Conservation (phyloP, 1,140 invertebrate species). For the Drosophila seguyi region DNA sequence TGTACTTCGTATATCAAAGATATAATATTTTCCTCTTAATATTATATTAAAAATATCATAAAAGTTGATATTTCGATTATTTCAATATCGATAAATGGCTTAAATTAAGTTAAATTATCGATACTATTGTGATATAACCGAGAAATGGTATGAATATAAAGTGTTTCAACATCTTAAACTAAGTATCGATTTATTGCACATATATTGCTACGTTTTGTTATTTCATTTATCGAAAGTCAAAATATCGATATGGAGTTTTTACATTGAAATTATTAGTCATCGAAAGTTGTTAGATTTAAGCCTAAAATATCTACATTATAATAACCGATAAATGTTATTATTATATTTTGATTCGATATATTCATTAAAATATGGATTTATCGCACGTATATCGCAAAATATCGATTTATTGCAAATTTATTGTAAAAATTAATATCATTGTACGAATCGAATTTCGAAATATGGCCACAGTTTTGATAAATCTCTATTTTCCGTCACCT, state of each 20-base stretch:
- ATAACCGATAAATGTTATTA: too few species aligned
- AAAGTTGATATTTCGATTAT: background rate
- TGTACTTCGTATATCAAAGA: background rate
- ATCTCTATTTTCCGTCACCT: background rate
- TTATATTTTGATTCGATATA: too few species aligned
- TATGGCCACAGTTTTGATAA: background rate
- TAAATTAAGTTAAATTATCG: too few species aligned
- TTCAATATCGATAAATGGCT: background rate
- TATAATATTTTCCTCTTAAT: background rate
- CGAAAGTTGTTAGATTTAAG: background rate
- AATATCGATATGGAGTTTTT: too few species aligned
- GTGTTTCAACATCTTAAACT: too few species aligned
- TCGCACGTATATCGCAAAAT: too few species aligned
- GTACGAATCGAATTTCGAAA: background rate
- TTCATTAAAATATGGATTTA: too few species aligned
- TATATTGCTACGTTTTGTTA: too few species aligned
- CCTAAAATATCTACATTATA: background rate
- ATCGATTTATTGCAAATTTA: background rate
- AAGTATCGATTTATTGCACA: too few species aligned
- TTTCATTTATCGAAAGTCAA: too few species aligned
- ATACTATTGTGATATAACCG: too few species aligned
- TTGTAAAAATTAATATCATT: background rate
- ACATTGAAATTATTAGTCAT: background rate
- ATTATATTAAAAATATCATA: background rate
- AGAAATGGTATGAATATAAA: too few species aligned